Evolutionary conservation across 1,140 invertebrate species (phyloP).

Genomic region (Rhopalosiphum padi): DNA sequence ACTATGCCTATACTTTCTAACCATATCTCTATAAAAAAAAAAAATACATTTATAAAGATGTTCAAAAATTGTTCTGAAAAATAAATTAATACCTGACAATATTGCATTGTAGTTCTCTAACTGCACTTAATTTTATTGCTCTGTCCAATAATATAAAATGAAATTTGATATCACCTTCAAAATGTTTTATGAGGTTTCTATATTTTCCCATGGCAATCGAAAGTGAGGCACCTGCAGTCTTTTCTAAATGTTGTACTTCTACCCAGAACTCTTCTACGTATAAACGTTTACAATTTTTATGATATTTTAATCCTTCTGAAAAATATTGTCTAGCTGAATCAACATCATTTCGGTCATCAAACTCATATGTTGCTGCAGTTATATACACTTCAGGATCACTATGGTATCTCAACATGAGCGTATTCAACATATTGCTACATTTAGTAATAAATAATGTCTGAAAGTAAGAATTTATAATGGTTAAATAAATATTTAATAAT

Average conservation of each 20-base stretch:
- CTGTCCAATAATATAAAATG: slow-evolving; percentile 45
- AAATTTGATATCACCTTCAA: slow-evolving; percentile 44
- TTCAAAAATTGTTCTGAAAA: not conserved
- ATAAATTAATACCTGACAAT: slow-evolving; percentile 28
- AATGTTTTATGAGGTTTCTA: slow-evolving; percentile 8
- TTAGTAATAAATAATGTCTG: slow-evolving; percentile 39
- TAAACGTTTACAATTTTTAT: slow-evolving; percentile 31
- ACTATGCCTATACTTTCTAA: slow-evolving; percentile 35
- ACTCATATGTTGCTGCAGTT: slow-evolving; percentile 41
- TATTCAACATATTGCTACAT: slow-evolving; percentile 29
- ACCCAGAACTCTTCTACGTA: slow-evolving; percentile 44
- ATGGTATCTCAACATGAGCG: slow-evolving; percentile 38
- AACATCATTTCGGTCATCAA: slow-evolving; percentile 51
- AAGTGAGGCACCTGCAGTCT: not conserved
- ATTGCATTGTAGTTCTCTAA: slow-evolving; percentile 17
- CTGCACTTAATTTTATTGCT: slow-evolving; percentile 28
- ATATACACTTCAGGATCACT: slow-evolving; percentile 50
- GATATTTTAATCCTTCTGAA: slow-evolving; percentile 34
- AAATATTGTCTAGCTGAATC: slow-evolving; percentile 35
- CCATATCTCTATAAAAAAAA: slow-evolving; percentile 38
- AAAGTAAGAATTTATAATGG: not conserved
- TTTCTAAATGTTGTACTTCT: slow-evolving; percentile 44
- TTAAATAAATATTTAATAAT: not conserved
- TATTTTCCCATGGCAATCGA: slow-evolving; percentile 32
- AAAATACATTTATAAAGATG: not conserved